These are phyloP conservation scores for Caenorhabditis drosophilae DNA, from an alignment of 2,888 invertebrate species.

Conservation along the genomic window DNA sequence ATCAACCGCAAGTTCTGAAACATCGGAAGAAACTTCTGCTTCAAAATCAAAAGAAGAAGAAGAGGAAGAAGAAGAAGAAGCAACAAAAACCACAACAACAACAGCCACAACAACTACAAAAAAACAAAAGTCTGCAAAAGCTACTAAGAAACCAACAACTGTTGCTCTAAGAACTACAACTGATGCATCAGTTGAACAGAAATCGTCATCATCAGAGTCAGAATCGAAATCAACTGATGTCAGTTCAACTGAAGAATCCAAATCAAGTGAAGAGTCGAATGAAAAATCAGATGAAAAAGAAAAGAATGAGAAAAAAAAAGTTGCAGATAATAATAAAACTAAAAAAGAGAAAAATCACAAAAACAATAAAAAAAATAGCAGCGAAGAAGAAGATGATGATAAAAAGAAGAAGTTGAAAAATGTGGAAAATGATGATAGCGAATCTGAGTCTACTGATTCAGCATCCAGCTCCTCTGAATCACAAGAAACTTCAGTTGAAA, in stretches of 20 bases:
- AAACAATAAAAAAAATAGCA: constrained; percentile 9
- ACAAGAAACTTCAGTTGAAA: constrained; percentile 11
- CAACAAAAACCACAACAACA: constrained; percentile 19
- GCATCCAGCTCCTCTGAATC: constrained; percentile 16
- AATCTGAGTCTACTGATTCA: constrained; percentile 1
- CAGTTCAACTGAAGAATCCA: not conserved
- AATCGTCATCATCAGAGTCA: not conserved
- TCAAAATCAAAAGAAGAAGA: constrained; percentile 4
- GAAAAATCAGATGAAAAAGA: constrained; percentile 16
- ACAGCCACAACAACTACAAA: not conserved
- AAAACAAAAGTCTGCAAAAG: constrained; percentile 8
- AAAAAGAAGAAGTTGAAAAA: constrained; percentile 16
- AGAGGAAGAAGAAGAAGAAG: constrained; percentile 24
- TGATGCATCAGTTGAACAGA: not conserved
- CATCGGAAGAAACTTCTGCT: constrained; percentile 4
- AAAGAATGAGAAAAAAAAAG: not conserved
- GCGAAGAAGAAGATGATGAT: constrained; percentile 22
- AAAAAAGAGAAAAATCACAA: constrained; percentile 4
- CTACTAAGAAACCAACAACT: constrained; percentile 14
- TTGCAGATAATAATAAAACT: not conserved
- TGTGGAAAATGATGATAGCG: constrained; percentile 17
- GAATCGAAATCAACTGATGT: not conserved
- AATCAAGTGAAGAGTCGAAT: constrained; percentile 3
- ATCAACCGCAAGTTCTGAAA: constrained; percentile 18
- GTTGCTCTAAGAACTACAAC: not conserved